Evolutionary conservation across 1,140 invertebrate genomes (phyloP).

Genomic region (Ylistrum balloti): DNA sequence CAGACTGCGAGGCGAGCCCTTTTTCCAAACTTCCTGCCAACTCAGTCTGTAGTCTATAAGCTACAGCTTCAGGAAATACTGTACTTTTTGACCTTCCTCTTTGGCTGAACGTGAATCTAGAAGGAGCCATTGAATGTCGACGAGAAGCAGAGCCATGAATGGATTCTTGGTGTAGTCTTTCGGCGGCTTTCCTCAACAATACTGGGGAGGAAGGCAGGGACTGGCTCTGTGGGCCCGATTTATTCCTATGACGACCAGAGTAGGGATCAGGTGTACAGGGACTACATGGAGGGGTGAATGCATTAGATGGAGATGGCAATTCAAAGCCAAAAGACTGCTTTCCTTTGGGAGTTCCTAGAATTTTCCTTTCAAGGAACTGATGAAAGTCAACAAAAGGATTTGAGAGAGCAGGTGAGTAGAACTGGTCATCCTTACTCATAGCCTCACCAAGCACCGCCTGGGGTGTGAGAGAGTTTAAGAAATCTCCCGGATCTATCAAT

Average conservation of each 20-base stretch:
- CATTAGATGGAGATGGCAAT: slow-evolving; percentile 71
- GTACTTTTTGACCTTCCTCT: slow-evolving; percentile 68
- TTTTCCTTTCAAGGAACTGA: slow-evolving; percentile 69
- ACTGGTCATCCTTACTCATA: slow-evolving; percentile 81
- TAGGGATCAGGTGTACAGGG: slow-evolving; percentile 66
- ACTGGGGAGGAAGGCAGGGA: slow-evolving; percentile 78
- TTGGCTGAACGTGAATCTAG: neutral
- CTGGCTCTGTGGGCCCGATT: slow-evolving; percentile 67
- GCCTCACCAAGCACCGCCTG: slow-evolving; percentile 75
- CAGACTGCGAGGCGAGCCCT: neutral
- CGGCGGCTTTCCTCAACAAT: slow-evolving; percentile 76
- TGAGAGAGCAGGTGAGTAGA: slow-evolving; percentile 76
- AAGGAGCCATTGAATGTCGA: slow-evolving; percentile 55
- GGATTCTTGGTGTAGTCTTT: slow-evolving; percentile 76
- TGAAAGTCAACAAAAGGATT: slow-evolving; percentile 77
- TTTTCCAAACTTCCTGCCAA: neutral
- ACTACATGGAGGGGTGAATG: slow-evolving; percentile 73
- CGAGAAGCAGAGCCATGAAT: slow-evolving; percentile 72
- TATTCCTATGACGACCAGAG: slow-evolving; percentile 49
- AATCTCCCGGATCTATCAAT: slow-evolving; percentile 56
- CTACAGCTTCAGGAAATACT: slow-evolving; percentile 69
- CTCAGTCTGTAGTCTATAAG: slow-evolving; percentile 67
- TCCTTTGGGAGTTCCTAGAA: slow-evolving; percentile 71
- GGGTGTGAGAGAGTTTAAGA: slow-evolving; percentile 69
- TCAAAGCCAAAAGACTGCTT: slow-evolving; percentile 67